A percentile compares a stretch with the other conserved stretches of the same genome.
Conservation (phyloP, 2,888 invertebrate genomes). For the Pseudococcus viburni region DNA sequence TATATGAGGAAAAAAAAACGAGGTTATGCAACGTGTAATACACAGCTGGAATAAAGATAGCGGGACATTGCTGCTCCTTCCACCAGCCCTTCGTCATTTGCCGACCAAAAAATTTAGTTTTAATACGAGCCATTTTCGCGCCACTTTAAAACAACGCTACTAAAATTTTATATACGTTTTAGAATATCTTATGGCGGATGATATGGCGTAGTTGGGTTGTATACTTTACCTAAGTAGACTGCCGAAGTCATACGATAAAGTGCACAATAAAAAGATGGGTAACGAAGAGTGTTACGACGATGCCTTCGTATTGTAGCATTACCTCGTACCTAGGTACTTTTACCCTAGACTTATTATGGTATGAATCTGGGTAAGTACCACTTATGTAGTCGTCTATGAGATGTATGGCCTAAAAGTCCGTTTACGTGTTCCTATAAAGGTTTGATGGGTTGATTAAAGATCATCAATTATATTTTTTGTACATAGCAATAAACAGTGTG, state of each 20-base stretch:
- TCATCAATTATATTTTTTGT: no score
- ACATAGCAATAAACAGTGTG: no score
- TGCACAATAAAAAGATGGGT: constrained; percentile 36
- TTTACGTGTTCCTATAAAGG: no score
- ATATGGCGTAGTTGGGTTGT: not conserved
- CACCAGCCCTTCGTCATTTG: not conserved
- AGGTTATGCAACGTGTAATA: not conserved
- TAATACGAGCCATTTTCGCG: constrained; percentile 26
- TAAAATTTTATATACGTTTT: constrained; percentile 36
- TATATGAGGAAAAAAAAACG: not conserved
- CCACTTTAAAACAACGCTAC: constrained; percentile 19
- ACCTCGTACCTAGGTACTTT: no score
- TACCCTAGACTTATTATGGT: no score
- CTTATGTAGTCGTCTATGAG: no score
- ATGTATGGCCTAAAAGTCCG: no score
- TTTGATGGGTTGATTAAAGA: no score
- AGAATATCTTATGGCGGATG: not conserved
- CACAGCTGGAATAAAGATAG: not conserved
- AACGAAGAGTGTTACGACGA: not conserved
- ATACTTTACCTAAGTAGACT: constrained; percentile 15
- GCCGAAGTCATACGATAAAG: constrained; percentile 43
- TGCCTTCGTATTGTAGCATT: not conserved
- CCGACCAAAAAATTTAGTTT: constrained; percentile 31
- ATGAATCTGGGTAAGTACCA: no score
- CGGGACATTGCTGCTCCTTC: no score